A percentile compares a stretch with the other conserved stretches of the same genome.
These are phyloP conservation scores for Melopsittacus undulatus DNA, from an alignment of 2,797 vertebrate species.

Conservation along the genomic window DNA sequence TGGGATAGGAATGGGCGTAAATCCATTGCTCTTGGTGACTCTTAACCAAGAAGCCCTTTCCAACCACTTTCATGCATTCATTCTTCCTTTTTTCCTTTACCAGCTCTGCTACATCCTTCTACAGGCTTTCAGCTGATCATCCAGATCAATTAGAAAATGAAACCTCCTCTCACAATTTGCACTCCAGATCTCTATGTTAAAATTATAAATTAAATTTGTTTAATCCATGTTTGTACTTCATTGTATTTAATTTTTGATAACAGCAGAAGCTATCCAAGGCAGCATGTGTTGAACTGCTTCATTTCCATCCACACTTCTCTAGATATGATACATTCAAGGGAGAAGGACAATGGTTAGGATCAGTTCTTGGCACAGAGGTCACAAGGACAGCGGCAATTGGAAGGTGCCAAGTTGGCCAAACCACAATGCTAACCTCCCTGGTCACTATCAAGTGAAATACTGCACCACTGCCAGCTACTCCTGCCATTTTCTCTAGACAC, in stretches of 20 bases:
- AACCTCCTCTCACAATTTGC: neutral
- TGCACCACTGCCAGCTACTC: neutral
- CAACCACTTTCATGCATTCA: neutral
- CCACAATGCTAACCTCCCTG: neutral
- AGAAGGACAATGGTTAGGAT: neutral
- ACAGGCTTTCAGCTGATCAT: neutral
- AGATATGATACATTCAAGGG: neutral
- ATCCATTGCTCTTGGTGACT: neutral
- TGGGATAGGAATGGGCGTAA: neutral
- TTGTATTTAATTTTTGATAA: neutral
- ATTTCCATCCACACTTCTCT: neutral
- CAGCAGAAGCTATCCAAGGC: neutral
- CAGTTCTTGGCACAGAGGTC: neutral
- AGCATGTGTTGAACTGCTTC: neutral
- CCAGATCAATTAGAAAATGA: neutral
- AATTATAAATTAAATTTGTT: neutral
- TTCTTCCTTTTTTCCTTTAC: neutral
- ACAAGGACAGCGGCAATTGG: neutral
- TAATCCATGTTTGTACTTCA: neutral
- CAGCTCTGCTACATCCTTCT: constrained; percentile 20
- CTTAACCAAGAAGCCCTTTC: neutral
- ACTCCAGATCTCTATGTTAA: neutral
- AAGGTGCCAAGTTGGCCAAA: neutral
- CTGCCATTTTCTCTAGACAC: neutral
- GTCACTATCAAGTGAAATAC: neutral